Evolutionary conservation across 1,140 invertebrate species (phyloP).

Genomic region (Phthorimaea operculella): DNA sequence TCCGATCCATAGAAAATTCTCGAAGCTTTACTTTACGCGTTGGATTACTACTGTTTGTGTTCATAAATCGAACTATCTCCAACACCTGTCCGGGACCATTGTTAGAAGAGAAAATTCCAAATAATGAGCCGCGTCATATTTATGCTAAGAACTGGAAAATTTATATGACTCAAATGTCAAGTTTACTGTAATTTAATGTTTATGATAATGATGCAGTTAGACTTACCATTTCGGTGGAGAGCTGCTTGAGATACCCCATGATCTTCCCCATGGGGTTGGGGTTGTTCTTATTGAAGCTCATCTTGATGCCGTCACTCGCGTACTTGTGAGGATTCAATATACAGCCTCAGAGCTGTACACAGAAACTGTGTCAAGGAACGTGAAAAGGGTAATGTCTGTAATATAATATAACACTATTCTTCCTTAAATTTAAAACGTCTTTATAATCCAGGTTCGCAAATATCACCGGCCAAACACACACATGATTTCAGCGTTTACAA

Average conservation of each 20-base stretch:
- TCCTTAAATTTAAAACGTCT: constrained; percentile 26
- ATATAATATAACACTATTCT: constrained; percentile 34
- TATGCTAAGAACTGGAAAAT: background rate
- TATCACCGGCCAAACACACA: constrained; percentile 35
- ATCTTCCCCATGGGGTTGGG: constrained; percentile 62
- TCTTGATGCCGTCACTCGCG: constrained; percentile 38
- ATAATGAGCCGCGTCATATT: background rate
- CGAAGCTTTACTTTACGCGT: constrained; percentile 1
- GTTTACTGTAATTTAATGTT: background rate
- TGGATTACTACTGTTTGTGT: background rate
- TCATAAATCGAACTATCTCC: too few species aligned
- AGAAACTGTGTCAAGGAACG: constrained; percentile 42
- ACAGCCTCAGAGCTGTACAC: constrained; percentile 13
- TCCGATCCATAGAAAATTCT: constrained; percentile 23
- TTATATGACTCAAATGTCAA: background rate
- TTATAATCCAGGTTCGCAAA: constrained; percentile 52
- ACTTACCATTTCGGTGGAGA: constrained; percentile 66
- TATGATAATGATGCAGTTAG: background rate
- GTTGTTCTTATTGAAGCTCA: constrained; percentile 67
- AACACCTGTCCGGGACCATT: too few species aligned
- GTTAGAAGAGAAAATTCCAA: background rate
- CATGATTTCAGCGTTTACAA: constrained; percentile 30
- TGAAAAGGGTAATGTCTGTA: constrained; percentile 55
- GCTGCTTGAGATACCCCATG: constrained; percentile 61
- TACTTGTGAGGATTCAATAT: constrained; percentile 5